Conservation (phyloP, 2,888 invertebrate species). For the Athalia rosae region DNA sequence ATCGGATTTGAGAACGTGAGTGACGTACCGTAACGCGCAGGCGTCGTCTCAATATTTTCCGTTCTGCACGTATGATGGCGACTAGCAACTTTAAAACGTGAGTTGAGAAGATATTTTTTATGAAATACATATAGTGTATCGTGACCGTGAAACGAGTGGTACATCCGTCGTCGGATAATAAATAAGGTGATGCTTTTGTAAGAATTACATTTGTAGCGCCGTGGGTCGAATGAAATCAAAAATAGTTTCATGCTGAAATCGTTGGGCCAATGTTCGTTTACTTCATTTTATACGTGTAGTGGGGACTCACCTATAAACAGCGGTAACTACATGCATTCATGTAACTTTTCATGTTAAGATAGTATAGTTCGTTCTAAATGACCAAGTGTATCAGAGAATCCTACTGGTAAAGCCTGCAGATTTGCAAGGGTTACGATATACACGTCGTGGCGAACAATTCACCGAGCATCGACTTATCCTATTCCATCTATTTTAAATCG, state of each 20-base stretch:
- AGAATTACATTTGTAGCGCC: neutral
- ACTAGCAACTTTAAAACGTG: slow-evolving; percentile 72
- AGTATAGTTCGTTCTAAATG: too few species aligned
- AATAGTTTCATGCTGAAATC: slow-evolving; percentile 22
- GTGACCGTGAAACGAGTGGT: slow-evolving; percentile 53
- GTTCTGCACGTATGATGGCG: slow-evolving; percentile 64
- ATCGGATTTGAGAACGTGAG: slow-evolving; percentile 45
- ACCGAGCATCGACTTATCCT: slow-evolving; percentile 1
- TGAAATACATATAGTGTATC: slow-evolving; percentile 50
- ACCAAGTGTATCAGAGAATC: too few species aligned
- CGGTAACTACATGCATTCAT: too few species aligned
- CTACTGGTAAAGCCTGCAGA: too few species aligned
- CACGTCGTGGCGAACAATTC: neutral
- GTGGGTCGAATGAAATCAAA: slow-evolving; percentile 20
- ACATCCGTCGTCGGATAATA: slow-evolving; percentile 44
- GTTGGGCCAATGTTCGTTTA: slow-evolving; percentile 30
- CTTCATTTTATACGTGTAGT: neutral
- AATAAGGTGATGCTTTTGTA: neutral
- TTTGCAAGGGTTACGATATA: neutral
- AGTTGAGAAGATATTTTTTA: slow-evolving; percentile 65
- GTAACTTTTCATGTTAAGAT: too few species aligned
- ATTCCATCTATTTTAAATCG: slow-evolving; percentile 15
- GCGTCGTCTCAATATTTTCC: slow-evolving; percentile 58
- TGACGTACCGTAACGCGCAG: slow-evolving; percentile 60
- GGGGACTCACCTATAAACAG: slow-evolving; percentile 13